phyloP scores from a whole-genome alignment of 2,113 vertebrate genomes.

The Pachypanchax playfairii region DNA sequence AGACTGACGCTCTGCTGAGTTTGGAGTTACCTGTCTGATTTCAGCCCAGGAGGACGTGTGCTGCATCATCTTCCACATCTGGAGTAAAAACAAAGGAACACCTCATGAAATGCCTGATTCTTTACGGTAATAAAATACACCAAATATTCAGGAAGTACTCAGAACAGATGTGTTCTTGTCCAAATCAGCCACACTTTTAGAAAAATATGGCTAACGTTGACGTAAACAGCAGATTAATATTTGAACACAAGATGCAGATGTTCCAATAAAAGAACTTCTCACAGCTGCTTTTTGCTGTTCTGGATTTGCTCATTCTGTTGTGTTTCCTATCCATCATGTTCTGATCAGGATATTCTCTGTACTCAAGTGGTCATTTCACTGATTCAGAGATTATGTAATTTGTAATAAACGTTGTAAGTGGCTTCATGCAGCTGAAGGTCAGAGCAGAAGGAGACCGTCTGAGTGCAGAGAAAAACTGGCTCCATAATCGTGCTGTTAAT shows the following conservation, averaged over 20 bases:
- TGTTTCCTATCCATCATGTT: too few relatives aligned
- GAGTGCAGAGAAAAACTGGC: not conserved
- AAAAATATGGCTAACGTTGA: too few relatives aligned
- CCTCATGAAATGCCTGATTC: conserved; percentile 66
- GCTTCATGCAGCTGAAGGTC: conserved; percentile 32
- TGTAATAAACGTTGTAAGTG: not conserved
- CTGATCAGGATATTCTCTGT: too few relatives aligned
- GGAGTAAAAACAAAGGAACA: not conserved
- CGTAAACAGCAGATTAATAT: too few relatives aligned
- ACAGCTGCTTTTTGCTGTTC: not conserved
- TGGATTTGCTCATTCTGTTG: not conserved
- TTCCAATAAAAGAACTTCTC: too few relatives aligned
- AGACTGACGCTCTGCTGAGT: not conserved
- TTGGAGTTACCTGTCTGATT: not conserved
- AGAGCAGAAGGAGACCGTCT: conserved; percentile 2
- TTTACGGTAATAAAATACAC: conserved; percentile 59
- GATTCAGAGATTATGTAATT: conserved; percentile 26
- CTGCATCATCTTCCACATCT: conserved; percentile 15
- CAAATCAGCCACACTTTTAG: not conserved
- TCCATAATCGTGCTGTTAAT: conserved; percentile 10
- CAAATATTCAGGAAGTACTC: conserved; percentile 50
- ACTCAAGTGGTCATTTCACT: conserved; percentile 3
- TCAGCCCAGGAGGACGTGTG: not conserved
- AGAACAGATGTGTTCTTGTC: conserved; percentile 30
- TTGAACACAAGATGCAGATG: too few relatives aligned